Conservation (phyloP, 2,888 invertebrate species). For the Entomobrya proxima region DNA sequence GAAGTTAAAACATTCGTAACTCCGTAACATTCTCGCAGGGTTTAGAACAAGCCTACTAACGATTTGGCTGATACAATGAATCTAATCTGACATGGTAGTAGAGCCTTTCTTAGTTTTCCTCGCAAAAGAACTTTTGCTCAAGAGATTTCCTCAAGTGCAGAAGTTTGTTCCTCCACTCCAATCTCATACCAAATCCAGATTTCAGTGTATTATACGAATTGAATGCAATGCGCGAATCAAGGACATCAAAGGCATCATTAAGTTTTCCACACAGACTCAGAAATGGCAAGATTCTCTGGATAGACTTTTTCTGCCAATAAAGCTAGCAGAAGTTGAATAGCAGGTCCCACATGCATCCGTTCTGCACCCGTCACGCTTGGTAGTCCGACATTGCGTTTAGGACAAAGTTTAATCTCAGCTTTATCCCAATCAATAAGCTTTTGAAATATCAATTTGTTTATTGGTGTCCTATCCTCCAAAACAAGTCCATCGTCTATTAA, state of each 20-base stretch:
- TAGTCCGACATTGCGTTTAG: not conserved
- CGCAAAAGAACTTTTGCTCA: not conserved
- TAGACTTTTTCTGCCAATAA: not conserved
- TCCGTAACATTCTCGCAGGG: not conserved
- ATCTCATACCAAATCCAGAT: not conserved
- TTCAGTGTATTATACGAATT: not conserved
- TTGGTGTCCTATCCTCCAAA: not conserved
- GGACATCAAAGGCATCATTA: constrained; percentile 29
- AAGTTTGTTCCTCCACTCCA: not conserved
- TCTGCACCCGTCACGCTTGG: not conserved
- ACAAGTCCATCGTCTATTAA: constrained; percentile 57
- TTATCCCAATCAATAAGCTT: not conserved
- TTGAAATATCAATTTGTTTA: constrained; percentile 35
- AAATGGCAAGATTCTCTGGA: not conserved
- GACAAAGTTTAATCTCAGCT: not conserved
- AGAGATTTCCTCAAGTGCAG: not conserved
- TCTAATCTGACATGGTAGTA: constrained; percentile 29
- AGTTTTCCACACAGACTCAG: not conserved
- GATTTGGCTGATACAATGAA: not conserved
- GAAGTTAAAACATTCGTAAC: constrained; percentile 41
- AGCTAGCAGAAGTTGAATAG: not conserved
- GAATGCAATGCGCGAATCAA: not conserved
- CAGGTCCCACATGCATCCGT: constrained; percentile 28
- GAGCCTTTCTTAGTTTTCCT: not conserved
- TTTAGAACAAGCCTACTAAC: not conserved